phyloP scores from a whole-genome alignment of 92 coral and sea anemone genomes.

The Chrysogorgia sp. region DNA sequence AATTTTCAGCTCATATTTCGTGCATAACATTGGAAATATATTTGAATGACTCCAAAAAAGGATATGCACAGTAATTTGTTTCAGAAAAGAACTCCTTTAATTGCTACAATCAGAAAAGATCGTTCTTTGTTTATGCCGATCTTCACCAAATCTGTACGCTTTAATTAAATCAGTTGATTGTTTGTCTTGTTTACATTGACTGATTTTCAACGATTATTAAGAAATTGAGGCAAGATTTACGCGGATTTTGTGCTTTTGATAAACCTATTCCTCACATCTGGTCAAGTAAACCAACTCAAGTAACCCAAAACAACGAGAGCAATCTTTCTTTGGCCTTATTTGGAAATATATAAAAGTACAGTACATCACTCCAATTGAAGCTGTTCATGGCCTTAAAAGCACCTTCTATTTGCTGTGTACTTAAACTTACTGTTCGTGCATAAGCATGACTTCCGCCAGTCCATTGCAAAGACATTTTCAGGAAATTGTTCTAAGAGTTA shows the following conservation, averaged over 20 bases:
- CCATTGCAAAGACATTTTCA: neutral
- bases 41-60: too few relatives aligned
- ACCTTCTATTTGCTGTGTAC: too few relatives aligned
- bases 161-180: neutral
- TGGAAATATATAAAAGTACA: too few relatives aligned
- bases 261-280: neutral
- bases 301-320: too few relatives aligned
- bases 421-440: too few relatives aligned
- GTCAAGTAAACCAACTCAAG: neutral
- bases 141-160: neutral
- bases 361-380: too few relatives aligned
- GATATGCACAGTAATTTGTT: neutral
- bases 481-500: neutral
- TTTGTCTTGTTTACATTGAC: neutral
- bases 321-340: neutral
- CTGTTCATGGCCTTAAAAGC: too few relatives aligned
- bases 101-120: neutral
- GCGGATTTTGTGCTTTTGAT: neutral
- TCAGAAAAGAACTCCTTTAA: neutral
- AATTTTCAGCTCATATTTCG: too few relatives aligned
- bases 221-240: neutral
- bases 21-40: too few relatives aligned
- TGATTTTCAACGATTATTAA: neutral
- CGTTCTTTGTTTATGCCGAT: neutral
- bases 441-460: too few relatives aligned